phyloP scores from a whole-genome alignment of 2,797 vertebrate species.

The Sebastes glaucus region DNA sequence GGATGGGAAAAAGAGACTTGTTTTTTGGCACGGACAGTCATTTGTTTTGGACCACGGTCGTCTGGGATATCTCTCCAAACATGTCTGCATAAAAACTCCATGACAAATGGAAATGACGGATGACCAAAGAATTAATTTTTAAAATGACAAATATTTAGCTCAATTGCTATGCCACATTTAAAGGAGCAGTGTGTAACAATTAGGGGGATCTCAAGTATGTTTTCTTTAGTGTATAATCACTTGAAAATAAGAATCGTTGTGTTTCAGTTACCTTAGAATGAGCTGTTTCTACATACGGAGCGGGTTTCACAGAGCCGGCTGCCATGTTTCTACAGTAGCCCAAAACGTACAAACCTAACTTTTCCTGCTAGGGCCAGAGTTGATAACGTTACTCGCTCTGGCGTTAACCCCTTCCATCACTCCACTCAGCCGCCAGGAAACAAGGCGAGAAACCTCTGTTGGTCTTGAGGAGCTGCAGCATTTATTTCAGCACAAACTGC shows the following conservation, averaged over 20 bases:
- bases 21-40: neutral
- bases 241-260: neutral
- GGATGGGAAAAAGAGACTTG: neutral
- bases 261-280: neutral
- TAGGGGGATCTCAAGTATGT: neutral
- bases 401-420: neutral
- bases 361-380: neutral
- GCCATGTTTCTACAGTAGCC: neutral
- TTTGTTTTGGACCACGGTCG: slow-evolving; percentile 25
- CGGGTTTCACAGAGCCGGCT: too few relatives aligned
- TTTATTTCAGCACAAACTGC: too few relatives aligned
- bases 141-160: slow-evolving; percentile 10
- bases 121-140: slow-evolving; percentile 5
- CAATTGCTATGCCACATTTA: neutral
- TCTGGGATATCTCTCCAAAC: slow-evolving; percentile 14
- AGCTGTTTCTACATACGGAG: neutral
- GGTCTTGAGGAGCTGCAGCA: too few relatives aligned
- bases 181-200: neutral
- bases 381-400: neutral
- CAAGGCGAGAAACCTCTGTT: too few relatives aligned
- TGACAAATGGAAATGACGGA: slow-evolving; percentile 1
- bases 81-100: slow-evolving; percentile 10
- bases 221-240: neutral
- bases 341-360: neutral
- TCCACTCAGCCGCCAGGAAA: too few relatives aligned